Percentiles rank a stretch among this genome's conserved stretches.
These are phyloP conservation scores for Neosilurus hyrtlii DNA, from an alignment of 2,797 vertebrate species.

Conservation along the genomic window DNA sequence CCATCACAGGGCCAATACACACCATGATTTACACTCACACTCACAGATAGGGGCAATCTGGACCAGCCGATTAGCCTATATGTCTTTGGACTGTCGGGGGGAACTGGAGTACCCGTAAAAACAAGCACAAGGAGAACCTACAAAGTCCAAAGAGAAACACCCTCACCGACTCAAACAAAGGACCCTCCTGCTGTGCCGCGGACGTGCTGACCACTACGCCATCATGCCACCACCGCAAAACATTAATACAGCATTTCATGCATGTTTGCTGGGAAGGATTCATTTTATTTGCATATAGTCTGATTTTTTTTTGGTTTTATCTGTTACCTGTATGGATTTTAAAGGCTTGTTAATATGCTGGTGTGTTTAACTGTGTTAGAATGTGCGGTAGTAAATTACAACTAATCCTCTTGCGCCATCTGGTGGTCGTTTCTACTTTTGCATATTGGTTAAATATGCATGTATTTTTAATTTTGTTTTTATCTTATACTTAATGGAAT, in stretches of 20 bases:
- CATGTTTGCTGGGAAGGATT: neutral
- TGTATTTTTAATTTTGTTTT: no score
- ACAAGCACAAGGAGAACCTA: no score
- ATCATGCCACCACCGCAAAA: neutral
- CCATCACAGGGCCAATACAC: no score
- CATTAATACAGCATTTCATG: neutral
- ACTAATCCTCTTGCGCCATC: neutral
- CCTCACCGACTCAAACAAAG: no score
- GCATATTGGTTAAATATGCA: neutral
- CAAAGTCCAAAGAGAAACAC: no score
- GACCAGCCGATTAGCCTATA: no score
- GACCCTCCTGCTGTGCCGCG: no score
- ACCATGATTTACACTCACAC: no score
- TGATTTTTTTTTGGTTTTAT: neutral
- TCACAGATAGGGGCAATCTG: no score
- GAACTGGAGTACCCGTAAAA: no score
- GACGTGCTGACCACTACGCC: no score
- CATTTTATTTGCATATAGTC: neutral
- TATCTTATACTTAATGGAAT: neutral
- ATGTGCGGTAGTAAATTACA: neutral
- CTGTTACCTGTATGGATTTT: neutral
- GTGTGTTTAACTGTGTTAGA: neutral
- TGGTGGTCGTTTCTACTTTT: constrained; percentile 8
- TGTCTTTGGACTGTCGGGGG: no score
- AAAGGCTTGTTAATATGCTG: neutral